Evolutionary conservation across 2,888 invertebrate genomes (phyloP).

Genomic region (Spodoptera picta): DNA sequence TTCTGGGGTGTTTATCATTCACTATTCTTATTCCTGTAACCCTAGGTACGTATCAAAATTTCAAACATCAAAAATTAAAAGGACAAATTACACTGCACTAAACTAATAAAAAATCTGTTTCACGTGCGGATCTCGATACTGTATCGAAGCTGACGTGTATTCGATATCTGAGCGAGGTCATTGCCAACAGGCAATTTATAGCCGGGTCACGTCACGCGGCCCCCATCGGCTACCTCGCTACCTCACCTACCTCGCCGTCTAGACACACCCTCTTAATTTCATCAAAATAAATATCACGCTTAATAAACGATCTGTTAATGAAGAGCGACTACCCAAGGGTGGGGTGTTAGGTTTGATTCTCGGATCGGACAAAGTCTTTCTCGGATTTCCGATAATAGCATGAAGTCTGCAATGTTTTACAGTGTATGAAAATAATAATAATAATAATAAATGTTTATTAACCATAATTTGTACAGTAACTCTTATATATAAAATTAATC

Average conservation of each 20-base stretch:
- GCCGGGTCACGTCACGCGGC: conserved; percentile 54
- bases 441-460: no score
- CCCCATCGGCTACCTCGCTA: conserved; percentile 26
- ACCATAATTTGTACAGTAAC: no score
- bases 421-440: no score
- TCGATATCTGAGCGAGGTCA: conserved; percentile 53
- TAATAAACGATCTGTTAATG: conserved; percentile 37
- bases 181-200: conserved; percentile 52
- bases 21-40: no score
- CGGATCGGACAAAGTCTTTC: no score
- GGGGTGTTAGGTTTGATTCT: no score
- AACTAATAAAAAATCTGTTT: conserved; percentile 29
- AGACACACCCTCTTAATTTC: conserved; percentile 55
- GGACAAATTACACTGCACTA: background rate
- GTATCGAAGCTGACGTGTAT: conserved; percentile 47
- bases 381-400: no score
- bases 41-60: no score
- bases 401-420: no score
- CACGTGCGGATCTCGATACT: conserved; percentile 28
- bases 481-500: no score
- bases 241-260: conserved; percentile 40
- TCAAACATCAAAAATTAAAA: no score
- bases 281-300: conserved; percentile 44
- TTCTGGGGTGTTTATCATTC: no score
- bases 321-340: background rate